Percentiles rank a stretch among this genome's conserved stretches.
Conservation (phyloP, 2,113 vertebrate genomes). For the Agelaius phoeniceus region DNA sequence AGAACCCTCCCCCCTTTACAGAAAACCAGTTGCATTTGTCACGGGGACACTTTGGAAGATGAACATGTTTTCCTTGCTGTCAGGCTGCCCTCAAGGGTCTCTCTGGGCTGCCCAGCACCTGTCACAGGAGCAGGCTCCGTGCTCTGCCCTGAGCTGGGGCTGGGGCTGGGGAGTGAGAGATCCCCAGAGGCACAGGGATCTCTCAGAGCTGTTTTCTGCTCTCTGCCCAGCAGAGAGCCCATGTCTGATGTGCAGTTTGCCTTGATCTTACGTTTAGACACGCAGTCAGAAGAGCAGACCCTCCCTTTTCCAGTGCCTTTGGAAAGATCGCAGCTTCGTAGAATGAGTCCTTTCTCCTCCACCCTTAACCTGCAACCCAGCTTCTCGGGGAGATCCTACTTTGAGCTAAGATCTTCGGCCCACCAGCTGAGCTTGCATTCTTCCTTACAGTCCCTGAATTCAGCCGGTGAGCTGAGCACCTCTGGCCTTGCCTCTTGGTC, state of each 20-base stretch:
- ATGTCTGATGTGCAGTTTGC: slow-evolving; percentile 75
- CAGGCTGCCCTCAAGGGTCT: background rate
- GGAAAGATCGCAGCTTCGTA: slow-evolving; percentile 83
- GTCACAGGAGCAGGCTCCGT: rapidly evolving
- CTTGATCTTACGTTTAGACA: slow-evolving; percentile 80
- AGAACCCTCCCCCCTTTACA: background rate
- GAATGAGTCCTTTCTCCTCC: slow-evolving; percentile 82
- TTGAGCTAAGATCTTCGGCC: slow-evolving; percentile 81
- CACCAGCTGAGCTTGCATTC: slow-evolving; percentile 83
- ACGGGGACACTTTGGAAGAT: background rate
- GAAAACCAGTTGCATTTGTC: background rate
- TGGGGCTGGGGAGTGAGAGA: background rate
- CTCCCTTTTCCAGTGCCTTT: slow-evolving; percentile 82
- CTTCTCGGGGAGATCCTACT: slow-evolving; percentile 82
- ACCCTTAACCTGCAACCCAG: slow-evolving; percentile 83
- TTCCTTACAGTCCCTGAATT: slow-evolving; percentile 81
- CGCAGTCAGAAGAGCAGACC: slow-evolving; percentile 81
- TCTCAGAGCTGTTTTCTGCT: too few species aligned
- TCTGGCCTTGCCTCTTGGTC: slow-evolving; percentile 65
- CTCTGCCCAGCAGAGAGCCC: background rate
- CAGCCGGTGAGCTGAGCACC: slow-evolving; percentile 76
- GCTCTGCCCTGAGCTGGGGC: background rate
- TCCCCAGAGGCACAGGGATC: too few species aligned
- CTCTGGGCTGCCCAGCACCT: background rate
- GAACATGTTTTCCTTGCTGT: background rate